These are phyloP conservation scores for Caenorhabditis wallacei DNA, from an alignment of 2,888 invertebrate genomes.

Conservation along the genomic window DNA sequence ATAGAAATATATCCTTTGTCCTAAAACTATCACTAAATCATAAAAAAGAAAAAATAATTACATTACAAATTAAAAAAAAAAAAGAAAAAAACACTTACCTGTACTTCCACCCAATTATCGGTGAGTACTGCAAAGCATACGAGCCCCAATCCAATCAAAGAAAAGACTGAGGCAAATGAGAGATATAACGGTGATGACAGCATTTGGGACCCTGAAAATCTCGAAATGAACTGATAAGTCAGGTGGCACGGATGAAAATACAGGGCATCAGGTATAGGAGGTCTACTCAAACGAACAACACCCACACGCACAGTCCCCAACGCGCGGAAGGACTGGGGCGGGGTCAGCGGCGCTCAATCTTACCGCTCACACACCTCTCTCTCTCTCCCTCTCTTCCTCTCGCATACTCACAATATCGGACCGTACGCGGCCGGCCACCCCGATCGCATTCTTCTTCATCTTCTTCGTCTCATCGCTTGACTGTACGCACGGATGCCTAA, in stretches of 20 bases:
- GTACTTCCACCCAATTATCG: conserved; percentile 96
- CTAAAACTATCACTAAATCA: too few species aligned
- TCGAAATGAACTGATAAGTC: conserved; percentile 41
- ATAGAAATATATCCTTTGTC: too few species aligned
- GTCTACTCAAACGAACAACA: conserved; percentile 66
- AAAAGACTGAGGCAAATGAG: conserved; percentile 95
- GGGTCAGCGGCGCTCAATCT: conserved; percentile 59
- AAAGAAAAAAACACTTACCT: conserved; percentile 87
- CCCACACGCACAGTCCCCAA: conserved; percentile 60
- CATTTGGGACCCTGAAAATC: conserved; percentile 62
- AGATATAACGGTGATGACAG: conserved; percentile 89
- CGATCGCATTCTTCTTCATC: conserved; percentile 62
- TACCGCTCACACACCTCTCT: conserved; percentile 35
- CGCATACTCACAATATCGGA: conserved; percentile 54
- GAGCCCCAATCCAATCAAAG: conserved; percentile 94
- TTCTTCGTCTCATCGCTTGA: conserved; percentile 31
- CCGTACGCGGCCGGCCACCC: conserved; percentile 53
- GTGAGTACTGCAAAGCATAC: conserved; percentile 95
- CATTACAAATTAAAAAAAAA: not conserved
- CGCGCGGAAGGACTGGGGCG: conserved; percentile 63
- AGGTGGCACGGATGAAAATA: conserved; percentile 20
- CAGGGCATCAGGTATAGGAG: conserved; percentile 59
- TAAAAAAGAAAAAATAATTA: not conserved
- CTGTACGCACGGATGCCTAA: conserved; percentile 64
- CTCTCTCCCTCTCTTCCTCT: conserved; percentile 37